Base-by-base conservation (phyloP, 2,797 vertebrate species). In the Trachurus trachurus region DNA sequence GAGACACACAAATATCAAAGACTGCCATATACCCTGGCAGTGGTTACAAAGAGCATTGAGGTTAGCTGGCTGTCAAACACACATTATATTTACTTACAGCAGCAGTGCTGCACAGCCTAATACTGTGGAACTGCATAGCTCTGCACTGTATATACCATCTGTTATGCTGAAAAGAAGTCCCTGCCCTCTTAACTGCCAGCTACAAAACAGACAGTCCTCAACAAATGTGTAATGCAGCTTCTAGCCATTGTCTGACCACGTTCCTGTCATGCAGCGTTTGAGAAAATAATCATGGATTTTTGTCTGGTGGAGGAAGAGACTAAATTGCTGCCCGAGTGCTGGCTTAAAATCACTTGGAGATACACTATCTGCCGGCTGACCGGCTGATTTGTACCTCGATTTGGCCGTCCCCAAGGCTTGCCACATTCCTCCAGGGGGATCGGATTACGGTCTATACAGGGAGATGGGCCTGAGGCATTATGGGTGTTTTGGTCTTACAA, bases 361-460 rank as follows among this genome's bases (percentile, higher is more conserved):
- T 78, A 93, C 84, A 73, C 79, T 89, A 90, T 94, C 89, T 84
- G 80, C 66, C n/a, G 62, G 80, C 83, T 71, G 74, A 83, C 78
- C 68, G 76, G 87, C 89, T 88, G 93, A 91, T 90, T 88, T 82
- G 88, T 81, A 90, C 89, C 92, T 94, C 81, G 58, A 92, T 95
- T 94, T 93, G 92, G 89, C 88, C 59, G 60, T 88, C 89, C 89
- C 79, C 71, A 29, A 87, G 84, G 92, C 88, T 81, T n/a, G 77
- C 83, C 83, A 82, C 92, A 93, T 94, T 92, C 91, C 88, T 83
- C 85, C 81, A 15, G 60, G 78, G 82, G 90, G 84, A 83, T 94
- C 90, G 9, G 74, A 82, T 94, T 92, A 92, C 88, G 56, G 81
- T 92, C 92, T 93, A 90, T 92, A 92, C 88, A 91, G 90, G 92